Evolutionary conservation across 2,888 invertebrate species (phyloP), one percentile per base, ranked within the genome.

Genomic region (Drosophila melanosoma): DNA sequence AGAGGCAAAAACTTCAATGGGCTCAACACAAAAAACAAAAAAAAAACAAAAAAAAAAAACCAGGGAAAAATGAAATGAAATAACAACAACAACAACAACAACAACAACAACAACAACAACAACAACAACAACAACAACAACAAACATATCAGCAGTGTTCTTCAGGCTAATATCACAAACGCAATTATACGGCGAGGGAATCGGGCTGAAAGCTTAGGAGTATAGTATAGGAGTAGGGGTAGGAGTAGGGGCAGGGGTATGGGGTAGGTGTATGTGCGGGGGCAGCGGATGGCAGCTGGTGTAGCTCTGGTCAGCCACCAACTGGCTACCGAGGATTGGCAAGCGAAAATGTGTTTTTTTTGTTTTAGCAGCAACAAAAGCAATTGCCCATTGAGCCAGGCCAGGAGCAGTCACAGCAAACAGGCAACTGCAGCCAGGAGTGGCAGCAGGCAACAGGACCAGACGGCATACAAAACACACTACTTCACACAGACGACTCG

Each of bases 131-230:
- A 66, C 61, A 66, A 67, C 36, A 63, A 57, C 53, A 65, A 64
- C 15, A 71, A 52, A 64, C 45, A 69, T 53, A 54, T 32, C 76
- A 74, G 65, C 77, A 83, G 88, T 74, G 76, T 66, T 77, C 87
- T 87, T 85, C 83, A 82, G 89, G 89, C 87, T 87, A 87, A 87
- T 87, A 87, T 87, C 88, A 89, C 87, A 87, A 87, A 89, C 77
- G 89, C 86, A 87, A 89, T 89, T 87, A 87, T 80, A 87, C 75
- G 88, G 89, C 76, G 20, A 36, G 74, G 69, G 69, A 61, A 36
- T 58, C 56, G 52, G 60, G 17, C 33, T 20, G 42, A 32, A 23
- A 6, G 57, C 7, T 40, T 56, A 32, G 40, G 38, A 45, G 54
- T 6, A 17, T 0, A 12, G 35, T 15, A 8, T 6, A 2, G 20